Evolutionary conservation across 2,113 vertebrate genomes (phyloP).

Genomic region (Todiramphus saurophagus): DNA sequence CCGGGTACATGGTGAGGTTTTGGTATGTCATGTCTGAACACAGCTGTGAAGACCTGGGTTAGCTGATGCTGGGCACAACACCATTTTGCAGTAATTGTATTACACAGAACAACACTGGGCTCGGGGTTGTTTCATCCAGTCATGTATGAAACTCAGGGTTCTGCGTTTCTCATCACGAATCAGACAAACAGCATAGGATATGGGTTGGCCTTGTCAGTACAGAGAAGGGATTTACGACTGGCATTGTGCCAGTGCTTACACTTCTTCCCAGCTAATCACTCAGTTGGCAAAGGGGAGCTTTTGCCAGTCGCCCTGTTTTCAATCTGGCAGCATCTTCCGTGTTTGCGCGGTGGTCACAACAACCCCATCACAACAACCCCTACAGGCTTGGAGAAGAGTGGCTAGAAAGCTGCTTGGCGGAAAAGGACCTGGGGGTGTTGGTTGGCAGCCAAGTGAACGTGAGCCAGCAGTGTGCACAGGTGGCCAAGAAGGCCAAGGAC

Average conservation of each 20-base stretch:
- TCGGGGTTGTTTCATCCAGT: neutral
- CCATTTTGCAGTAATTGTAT: neutral
- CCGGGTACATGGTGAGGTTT: neutral
- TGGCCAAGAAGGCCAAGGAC: no score
- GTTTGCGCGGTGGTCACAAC: neutral
- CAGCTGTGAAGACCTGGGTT: neutral
- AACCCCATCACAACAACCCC: no score
- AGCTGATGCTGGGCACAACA: neutral
- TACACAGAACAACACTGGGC: neutral
- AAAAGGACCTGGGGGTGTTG: no score
- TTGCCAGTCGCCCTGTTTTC: neutral
- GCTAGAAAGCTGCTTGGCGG: no score
- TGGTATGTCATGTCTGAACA: neutral
- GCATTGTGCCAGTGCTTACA: accelerated
- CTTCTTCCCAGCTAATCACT: neutral
- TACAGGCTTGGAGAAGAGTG: no score
- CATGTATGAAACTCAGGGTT: neutral
- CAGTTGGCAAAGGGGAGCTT: neutral
- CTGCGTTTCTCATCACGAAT: neutral
- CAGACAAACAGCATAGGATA: neutral
- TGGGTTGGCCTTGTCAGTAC: neutral
- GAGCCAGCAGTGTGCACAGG: no score
- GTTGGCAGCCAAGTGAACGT: no score
- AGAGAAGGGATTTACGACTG: neutral
- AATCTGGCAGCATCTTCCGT: neutral